phyloP scores from a whole-genome alignment of 2,113 vertebrate genomes.

The Boulengeromyrus knoepffleri region DNA sequence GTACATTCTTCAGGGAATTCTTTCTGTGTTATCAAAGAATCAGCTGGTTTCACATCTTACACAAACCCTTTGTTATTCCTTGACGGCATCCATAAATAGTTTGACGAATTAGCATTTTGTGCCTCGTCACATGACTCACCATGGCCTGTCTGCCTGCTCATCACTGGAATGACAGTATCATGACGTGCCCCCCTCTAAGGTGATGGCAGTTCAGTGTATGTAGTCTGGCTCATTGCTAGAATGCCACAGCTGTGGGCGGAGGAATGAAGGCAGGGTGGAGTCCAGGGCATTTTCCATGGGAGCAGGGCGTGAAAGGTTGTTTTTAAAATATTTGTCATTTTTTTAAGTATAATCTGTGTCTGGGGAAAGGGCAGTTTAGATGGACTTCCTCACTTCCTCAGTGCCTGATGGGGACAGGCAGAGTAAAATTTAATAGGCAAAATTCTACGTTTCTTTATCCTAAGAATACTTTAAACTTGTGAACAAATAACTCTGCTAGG shows the following conservation, averaged over 20 bases:
- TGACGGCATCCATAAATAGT: neutral
- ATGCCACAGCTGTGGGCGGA: conserved; percentile 2
- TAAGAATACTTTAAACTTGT: neutral
- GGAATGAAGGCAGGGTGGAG: conserved; percentile 37
- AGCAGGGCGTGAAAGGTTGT: neutral
- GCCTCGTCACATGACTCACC: neutral
- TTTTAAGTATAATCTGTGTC: neutral
- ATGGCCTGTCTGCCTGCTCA: neutral
- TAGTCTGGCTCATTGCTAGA: neutral
- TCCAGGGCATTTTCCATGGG: neutral
- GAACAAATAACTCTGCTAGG: neutral
- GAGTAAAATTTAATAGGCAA: neutral
- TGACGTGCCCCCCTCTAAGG: neutral
- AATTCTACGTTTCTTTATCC: neutral
- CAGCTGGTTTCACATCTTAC: neutral
- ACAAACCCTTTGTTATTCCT: neutral
- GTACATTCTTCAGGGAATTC: neutral
- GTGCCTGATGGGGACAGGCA: neutral
- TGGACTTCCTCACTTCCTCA: neutral
- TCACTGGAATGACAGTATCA: neutral
- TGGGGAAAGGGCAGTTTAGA: neutral
- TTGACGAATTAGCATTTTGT: neutral
- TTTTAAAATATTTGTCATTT: neutral
- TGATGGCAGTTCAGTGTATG: neutral
- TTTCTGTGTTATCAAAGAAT: neutral